A percentile compares a stretch with the other conserved stretches of the same genome.
Conservation (phyloP, 2,888 invertebrate genomes). For the Stenichneumon culpator region DNA sequence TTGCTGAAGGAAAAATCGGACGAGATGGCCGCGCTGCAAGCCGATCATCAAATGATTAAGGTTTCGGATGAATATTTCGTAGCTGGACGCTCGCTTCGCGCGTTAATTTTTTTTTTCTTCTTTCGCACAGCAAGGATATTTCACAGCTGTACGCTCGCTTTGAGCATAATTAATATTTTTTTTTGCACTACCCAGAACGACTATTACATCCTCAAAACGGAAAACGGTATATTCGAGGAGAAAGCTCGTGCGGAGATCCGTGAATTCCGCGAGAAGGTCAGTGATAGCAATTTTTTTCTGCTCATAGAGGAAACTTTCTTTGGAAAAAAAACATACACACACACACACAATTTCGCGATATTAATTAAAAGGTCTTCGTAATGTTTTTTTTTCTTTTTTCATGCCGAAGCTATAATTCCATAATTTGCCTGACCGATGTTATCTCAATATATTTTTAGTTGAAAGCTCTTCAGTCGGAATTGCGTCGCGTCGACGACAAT, state of each 20-base stretch:
- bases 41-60: constrained; percentile 78
- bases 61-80: constrained; percentile 61
- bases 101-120: constrained; percentile 1
- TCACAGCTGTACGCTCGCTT: too few species aligned
- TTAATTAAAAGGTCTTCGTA: too few species aligned
- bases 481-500: constrained; percentile 72
- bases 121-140: neutral
- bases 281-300: constrained; percentile 24
- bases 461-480: constrained; percentile 73
- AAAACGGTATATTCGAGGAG: constrained; percentile 71
- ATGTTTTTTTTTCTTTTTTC: too few species aligned
- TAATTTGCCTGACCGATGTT: neutral
- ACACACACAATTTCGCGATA: too few species aligned
- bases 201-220: constrained; percentile 76
- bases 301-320: too few species aligned
- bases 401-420: too few species aligned
- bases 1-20: constrained; percentile 77
- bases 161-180: neutral
- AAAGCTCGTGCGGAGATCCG: constrained; percentile 75
- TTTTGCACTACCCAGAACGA: constrained; percentile 75
- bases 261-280: constrained; percentile 74
- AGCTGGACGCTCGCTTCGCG: neutral
- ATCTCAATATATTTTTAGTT: constrained; percentile 70
- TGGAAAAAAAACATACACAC: neutral
- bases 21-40: constrained; percentile 76